Evolutionary conservation across 2,888 invertebrate genomes (phyloP).

Genomic region (Rhogogaster chlorosoma): DNA sequence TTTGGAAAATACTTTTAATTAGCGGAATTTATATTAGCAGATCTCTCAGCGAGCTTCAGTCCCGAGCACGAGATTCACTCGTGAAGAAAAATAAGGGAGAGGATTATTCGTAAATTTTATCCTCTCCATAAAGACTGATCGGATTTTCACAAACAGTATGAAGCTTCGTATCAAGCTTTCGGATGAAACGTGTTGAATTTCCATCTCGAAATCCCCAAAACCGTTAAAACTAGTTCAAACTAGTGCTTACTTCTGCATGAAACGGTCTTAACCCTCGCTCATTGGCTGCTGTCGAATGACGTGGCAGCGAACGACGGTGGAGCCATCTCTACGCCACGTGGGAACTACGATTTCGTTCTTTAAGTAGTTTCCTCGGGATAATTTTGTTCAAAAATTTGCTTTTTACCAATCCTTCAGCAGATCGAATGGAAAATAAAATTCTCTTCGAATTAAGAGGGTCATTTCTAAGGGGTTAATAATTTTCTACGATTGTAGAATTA

Average conservation of each 20-base stretch:
- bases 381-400: not conserved
- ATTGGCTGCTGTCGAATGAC: slow-evolving; percentile 1
- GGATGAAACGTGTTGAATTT: not conserved
- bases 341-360: not conserved
- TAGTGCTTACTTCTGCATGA: not conserved
- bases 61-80: not conserved
- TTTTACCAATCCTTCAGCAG: not conserved
- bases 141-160: not conserved
- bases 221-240: not conserved
- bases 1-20: slow-evolving; percentile 50
- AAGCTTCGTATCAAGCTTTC: not conserved
- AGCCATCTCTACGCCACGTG: not conserved
- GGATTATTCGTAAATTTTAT: slow-evolving; percentile 1
- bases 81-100: not conserved
- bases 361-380: not conserved
- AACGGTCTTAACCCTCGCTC: not conserved
- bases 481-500: too few species aligned
- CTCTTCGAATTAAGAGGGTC: not conserved
- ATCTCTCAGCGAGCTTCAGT: not conserved
- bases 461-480: too few species aligned
- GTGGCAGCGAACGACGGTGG: not conserved
- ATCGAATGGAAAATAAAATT: not conserved
- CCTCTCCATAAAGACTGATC: not conserved
- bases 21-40: slow-evolving; percentile 42
- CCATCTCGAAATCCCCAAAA: not conserved